Percentiles rank a stretch among this genome's conserved stretches.
Conservation (phyloP, 2,113 vertebrate species). For the Aviceda subcristata region DNA sequence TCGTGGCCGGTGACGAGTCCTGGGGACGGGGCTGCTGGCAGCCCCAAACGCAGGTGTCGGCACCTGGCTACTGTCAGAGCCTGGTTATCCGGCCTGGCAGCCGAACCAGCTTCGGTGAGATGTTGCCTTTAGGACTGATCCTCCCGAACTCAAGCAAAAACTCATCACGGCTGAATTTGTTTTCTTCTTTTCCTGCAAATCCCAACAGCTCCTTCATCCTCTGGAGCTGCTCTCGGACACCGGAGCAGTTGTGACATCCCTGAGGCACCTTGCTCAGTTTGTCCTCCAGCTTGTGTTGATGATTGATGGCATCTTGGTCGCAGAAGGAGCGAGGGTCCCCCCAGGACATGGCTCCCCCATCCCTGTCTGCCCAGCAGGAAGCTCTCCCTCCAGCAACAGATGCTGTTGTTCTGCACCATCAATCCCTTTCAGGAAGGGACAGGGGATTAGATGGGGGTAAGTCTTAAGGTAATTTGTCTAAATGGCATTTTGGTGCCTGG, state of each 20-base stretch:
- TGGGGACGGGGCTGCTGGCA: not conserved
- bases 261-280: not conserved
- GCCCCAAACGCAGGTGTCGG: rapidly evolving
- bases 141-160: not conserved
- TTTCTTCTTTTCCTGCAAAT: not conserved
- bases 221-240: not conserved
- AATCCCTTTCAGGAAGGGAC: not conserved
- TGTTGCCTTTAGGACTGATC: not conserved
- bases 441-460: not conserved
- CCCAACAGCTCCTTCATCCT: not conserved
- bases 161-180: not conserved
- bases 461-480: not conserved
- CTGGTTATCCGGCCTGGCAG: not conserved
- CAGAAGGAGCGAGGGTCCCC: not conserved
- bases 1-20: no score
- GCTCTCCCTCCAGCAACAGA: not conserved
- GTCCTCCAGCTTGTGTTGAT: not conserved
- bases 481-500: not conserved
- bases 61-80: not conserved
- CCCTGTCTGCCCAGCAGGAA: not conserved
- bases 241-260: rapidly evolving
- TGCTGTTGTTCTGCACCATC: not conserved
- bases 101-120: not conserved
- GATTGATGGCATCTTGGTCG: not conserved
- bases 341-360: not conserved